Evolutionary conservation across 1,140 invertebrate genomes (phyloP).

Genomic region (Drosophila varians): DNA sequence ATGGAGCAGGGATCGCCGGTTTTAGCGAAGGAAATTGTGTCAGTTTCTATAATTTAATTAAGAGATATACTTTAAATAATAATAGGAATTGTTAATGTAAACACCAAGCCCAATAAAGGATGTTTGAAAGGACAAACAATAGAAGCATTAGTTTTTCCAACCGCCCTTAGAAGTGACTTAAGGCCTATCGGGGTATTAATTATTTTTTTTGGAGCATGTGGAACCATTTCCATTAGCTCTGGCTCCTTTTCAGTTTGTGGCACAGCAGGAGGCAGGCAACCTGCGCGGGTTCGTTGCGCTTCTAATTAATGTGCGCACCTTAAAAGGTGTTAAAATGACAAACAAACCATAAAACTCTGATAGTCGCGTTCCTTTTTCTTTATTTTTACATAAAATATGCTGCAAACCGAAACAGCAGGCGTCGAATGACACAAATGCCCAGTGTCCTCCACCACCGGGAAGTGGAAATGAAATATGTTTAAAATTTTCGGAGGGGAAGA

Average conservation of each 20-base stretch:
- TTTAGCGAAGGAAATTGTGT: background rate
- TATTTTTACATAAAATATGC: slow-evolving; percentile 31
- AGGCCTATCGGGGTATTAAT: slow-evolving; percentile 36
- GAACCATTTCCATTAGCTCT: slow-evolving; percentile 34
- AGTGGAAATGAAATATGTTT: slow-evolving; percentile 67
- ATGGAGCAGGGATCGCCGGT: background rate
- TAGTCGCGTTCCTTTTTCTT: slow-evolving; percentile 54
- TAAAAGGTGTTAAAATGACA: slow-evolving; percentile 81
- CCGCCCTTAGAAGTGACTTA: slow-evolving; percentile 41
- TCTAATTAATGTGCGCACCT: slow-evolving; percentile 70
- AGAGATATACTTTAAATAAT: background rate
- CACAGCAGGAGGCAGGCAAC: slow-evolving; percentile 53
- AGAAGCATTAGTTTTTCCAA: slow-evolving; percentile 4
- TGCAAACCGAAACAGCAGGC: slow-evolving; percentile 45
- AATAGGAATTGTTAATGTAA: background rate
- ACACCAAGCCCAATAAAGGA: background rate
- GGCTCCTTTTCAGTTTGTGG: background rate
- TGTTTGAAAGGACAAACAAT: background rate
- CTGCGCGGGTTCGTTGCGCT: slow-evolving; percentile 62
- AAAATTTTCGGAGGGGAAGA: slow-evolving; percentile 5
- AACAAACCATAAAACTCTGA: slow-evolving; percentile 82
- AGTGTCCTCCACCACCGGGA: slow-evolving; percentile 33
- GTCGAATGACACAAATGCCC: slow-evolving; percentile 32
- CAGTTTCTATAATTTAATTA: background rate
- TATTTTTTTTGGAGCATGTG: slow-evolving; percentile 25